Percentiles rank a stretch among this genome's conserved stretches.
Evolutionary conservation across 2,888 invertebrate species (phyloP).

Genomic region (Adelognathus sp.): DNA sequence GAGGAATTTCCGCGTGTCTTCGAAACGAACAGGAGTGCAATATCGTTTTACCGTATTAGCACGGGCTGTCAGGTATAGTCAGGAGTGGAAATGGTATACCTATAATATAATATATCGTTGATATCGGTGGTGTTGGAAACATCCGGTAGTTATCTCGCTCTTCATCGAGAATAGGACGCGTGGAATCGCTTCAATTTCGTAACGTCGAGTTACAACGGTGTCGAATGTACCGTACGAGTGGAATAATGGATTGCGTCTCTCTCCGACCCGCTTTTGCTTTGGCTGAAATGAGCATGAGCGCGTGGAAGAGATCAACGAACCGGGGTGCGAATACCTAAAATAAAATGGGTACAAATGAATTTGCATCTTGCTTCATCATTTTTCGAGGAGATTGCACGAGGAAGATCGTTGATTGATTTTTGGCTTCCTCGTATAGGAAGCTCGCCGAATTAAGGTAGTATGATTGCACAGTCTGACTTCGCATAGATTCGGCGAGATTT

Average conservation of each 20-base stretch:
- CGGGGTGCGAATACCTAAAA: slow-evolving; percentile 21
- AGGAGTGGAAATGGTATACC: too few species aligned
- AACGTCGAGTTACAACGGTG: neutral
- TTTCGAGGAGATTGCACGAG: too few species aligned
- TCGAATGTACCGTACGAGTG: neutral
- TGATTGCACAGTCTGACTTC: too few species aligned
- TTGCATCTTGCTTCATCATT: too few species aligned
- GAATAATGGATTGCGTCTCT: slow-evolving; percentile 24
- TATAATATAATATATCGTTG: slow-evolving; percentile 13
- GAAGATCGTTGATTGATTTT: too few species aligned
- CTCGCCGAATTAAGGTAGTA: too few species aligned
- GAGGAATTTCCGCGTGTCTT: neutral
- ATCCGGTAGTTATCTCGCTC: neutral
- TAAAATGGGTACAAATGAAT: too few species aligned
- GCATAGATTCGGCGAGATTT: too few species aligned
- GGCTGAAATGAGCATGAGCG: slow-evolving; percentile 15
- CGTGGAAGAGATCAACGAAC: slow-evolving; percentile 27
- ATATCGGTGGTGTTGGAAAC: neutral
- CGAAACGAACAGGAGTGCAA: neutral
- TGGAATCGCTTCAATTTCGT: neutral
- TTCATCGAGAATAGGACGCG: neutral
- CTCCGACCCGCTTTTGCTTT: neutral
- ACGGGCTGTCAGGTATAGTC: neutral
- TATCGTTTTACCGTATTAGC: neutral
- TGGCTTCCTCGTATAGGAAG: too few species aligned